Base-by-base conservation (phyloP, 2,113 vertebrate species). In the Osmerus eperlanus region DNA sequence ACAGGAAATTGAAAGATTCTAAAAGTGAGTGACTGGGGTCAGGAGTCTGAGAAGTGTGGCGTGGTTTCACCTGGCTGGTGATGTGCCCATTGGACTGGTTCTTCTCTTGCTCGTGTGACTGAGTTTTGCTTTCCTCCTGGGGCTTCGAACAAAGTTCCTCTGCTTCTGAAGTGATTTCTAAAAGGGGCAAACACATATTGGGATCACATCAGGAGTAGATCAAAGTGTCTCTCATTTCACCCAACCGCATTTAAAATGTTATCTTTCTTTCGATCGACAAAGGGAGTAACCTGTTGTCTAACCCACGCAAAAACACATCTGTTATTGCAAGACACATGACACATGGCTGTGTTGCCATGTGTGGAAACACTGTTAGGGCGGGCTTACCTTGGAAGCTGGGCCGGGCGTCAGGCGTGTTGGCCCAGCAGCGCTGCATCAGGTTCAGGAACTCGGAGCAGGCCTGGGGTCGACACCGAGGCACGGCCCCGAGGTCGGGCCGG, bases 351-450 rank as follows among this genome's bases (percentile, higher is more conserved):
- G 41, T 47, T 11, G 41, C 41, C 41, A 47, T 36, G 41, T 47
- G 41, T 11, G 41, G 9, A 47, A 47, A 21, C 23, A 8, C 53
- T 54, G 18, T n/a, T 41, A 18, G 25, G 55, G 18, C 47, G 52
- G 14, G 55, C 76, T 90, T 87, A 99, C 97, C 96, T 88, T 97
- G 95, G 90, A 99, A 99, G 77, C 89, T 94, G 85, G 97, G 97
- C 85, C 97, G 88, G 21, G 86, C 90, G 0, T 87, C 89, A 1
- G 97, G 95, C 71, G 93, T 90, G 15, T 90, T 92, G 3, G 90
- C 91, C 97, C 97, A 99, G 90, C 96, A 99, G 61, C 91, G 85
- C 81, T 97, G 93, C 96, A 99, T 98, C 75, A 99, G 93, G 75
- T 80, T 88, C 75, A 99, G 88, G 80, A 98, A 95, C 12, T 87